Percentiles rank a stretch among this genome's conserved stretches.
Conservation (phyloP, 1,140 invertebrate genomes). For the Rhopalosiphum padi region DNA sequence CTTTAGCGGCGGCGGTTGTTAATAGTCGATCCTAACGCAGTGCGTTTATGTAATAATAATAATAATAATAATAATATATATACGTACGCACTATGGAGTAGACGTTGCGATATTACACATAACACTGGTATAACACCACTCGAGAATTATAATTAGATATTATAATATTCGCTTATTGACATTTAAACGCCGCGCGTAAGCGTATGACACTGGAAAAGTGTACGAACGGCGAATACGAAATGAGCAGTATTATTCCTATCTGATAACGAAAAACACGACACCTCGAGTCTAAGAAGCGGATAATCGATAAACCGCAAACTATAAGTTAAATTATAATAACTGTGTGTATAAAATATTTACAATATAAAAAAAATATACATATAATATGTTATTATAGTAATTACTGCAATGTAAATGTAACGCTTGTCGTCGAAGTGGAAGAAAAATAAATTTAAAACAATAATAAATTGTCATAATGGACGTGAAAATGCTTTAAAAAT, state of each 20-base stretch:
- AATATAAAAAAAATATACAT: background rate
- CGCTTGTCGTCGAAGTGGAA: background rate
- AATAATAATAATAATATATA: background rate
- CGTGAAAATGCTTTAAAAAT: background rate
- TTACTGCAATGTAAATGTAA: background rate
- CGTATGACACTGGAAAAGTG: background rate
- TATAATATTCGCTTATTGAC: background rate
- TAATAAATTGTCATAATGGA: background rate
- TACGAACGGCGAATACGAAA: background rate
- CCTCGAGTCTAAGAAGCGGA: no score
- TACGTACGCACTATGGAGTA: background rate
- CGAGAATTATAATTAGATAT: background rate
- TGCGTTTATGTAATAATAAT: background rate
- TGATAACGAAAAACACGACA: background rate
- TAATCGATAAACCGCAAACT: background rate
- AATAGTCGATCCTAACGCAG: background rate
- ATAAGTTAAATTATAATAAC: background rate
- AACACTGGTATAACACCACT: background rate
- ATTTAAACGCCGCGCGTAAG: background rate
- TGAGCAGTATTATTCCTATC: background rate
- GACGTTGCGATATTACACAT: background rate
- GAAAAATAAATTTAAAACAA: background rate
- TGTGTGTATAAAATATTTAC: background rate
- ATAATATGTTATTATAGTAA: background rate
- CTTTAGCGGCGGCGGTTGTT: background rate